These are phyloP conservation scores for Spodoptera picta DNA, from an alignment of 2,888 invertebrate species.

Conservation along the genomic window DNA sequence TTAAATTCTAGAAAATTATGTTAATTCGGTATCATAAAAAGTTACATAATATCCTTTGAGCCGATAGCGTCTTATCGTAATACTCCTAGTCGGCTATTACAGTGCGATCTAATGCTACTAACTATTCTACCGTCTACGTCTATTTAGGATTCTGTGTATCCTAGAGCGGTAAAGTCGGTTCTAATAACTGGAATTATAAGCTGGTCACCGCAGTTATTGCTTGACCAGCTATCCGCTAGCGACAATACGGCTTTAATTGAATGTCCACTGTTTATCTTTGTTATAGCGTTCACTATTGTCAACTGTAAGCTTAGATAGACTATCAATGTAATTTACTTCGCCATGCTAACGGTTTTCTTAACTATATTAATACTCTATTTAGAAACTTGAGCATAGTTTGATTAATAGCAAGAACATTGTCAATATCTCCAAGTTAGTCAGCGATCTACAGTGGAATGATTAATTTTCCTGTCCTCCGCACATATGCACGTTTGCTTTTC, in stretches of 20 bases:
- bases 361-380: constrained; percentile 16
- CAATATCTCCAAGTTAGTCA: constrained; percentile 55
- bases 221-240: constrained; percentile 51
- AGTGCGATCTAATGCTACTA: constrained; percentile 26
- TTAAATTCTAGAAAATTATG: constrained; percentile 35
- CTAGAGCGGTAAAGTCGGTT: constrained; percentile 66
- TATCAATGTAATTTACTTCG: constrained; percentile 21
- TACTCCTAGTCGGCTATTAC: constrained; percentile 35
- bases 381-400: constrained; percentile 27
- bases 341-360: constrained; percentile 13
- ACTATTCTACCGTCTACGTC: constrained; percentile 45
- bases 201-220: constrained; percentile 65
- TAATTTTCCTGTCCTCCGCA: constrained; percentile 56
- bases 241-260: constrained; percentile 70
- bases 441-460: constrained; percentile 58
- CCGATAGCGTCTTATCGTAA: constrained; percentile 40
- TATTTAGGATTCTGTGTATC: constrained; percentile 71
- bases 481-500: constrained; percentile 40
- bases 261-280: constrained; percentile 65
- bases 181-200: constrained; percentile 72
- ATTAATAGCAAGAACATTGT: constrained; percentile 40
- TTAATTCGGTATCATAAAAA: constrained; percentile 46
- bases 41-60: constrained; percentile 28
- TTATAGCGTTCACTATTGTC: constrained; percentile 33
- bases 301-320: constrained; percentile 24